Evolutionary conservation across 2,797 vertebrate species (phyloP).

Genomic region (Champsocephalus gunnari): DNA sequence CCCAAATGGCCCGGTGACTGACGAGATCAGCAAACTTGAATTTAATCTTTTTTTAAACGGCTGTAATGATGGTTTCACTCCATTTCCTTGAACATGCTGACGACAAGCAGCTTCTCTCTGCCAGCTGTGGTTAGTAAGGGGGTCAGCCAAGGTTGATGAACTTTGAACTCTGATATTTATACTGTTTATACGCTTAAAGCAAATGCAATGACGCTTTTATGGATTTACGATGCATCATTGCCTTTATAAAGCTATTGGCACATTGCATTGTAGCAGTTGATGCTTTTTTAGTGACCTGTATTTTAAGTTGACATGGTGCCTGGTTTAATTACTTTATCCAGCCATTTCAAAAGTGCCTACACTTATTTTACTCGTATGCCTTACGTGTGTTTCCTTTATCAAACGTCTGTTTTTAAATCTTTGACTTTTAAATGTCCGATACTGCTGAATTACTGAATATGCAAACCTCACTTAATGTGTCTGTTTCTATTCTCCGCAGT

Average conservation of each 20-base stretch:
- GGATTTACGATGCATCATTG: constrained; percentile 25
- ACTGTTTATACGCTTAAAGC: constrained; percentile 4
- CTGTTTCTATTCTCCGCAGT: constrained; percentile 48
- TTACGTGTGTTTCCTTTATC: neutral
- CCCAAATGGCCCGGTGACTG: constrained; percentile 7
- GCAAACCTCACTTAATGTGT: constrained; percentile 3
- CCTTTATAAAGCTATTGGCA: constrained; percentile 16
- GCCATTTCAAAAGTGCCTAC: neutral
- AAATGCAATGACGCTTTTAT: constrained; percentile 17
- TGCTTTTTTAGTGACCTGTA: neutral
- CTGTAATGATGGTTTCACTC: neutral
- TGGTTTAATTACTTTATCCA: neutral
- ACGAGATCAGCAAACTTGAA: constrained; percentile 16
- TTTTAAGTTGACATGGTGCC: neutral
- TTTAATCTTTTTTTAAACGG: constrained; percentile 17
- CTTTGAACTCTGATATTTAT: constrained; percentile 46
- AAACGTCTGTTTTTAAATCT: neutral
- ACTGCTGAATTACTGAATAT: neutral
- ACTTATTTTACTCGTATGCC: neutral
- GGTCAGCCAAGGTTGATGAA: constrained; percentile 16
- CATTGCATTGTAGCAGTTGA: neutral
- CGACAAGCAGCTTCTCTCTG: constrained; percentile 6
- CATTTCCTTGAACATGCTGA: neutral
- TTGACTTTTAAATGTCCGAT: neutral
- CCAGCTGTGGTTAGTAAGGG: constrained; percentile 2